phyloP scores from a whole-genome alignment of 1,140 invertebrate genomes.

The Zophobas atratus region DNA sequence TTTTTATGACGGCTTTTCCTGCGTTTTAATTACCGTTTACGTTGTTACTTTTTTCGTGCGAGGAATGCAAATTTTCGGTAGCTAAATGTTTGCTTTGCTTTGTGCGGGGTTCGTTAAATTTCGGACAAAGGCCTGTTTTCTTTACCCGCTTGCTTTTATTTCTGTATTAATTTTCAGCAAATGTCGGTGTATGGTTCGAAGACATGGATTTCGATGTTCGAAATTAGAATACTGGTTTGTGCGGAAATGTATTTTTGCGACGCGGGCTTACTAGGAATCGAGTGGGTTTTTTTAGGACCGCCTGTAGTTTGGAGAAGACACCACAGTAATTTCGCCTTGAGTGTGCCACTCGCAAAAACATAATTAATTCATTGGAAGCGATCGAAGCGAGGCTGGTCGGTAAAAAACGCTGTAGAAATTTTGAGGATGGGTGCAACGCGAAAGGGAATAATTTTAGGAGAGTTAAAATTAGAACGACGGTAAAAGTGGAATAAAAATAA shows the following conservation, averaged over 20 bases:
- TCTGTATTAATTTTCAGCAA: no score
- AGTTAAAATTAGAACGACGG: no score
- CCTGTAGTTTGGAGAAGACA: background rate
- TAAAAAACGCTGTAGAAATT: no score
- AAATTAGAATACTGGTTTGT: background rate
- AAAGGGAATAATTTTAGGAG: no score
- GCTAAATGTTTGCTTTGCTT: slow-evolving; percentile 4
- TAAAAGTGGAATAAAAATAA: no score
- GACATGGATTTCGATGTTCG: no score
- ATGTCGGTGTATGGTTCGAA: no score
- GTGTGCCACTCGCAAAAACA: background rate
- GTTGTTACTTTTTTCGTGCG: background rate
- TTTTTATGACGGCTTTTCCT: background rate
- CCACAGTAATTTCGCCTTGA: background rate
- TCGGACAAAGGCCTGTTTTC: background rate
- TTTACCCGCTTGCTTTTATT: no score
- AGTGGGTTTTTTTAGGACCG: background rate
- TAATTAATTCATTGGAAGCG: background rate
- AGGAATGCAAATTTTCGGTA: slow-evolving; percentile 3
- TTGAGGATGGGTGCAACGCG: no score
- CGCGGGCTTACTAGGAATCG: background rate
- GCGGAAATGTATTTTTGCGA: background rate
- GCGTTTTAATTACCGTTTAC: background rate
- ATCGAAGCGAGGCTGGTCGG: no score
- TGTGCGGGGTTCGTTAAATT: background rate